Evolutionary conservation across 2,888 invertebrate genomes (phyloP), one percentile per base, ranked within the genome.

Genomic region (Erebia epiphron): DNA sequence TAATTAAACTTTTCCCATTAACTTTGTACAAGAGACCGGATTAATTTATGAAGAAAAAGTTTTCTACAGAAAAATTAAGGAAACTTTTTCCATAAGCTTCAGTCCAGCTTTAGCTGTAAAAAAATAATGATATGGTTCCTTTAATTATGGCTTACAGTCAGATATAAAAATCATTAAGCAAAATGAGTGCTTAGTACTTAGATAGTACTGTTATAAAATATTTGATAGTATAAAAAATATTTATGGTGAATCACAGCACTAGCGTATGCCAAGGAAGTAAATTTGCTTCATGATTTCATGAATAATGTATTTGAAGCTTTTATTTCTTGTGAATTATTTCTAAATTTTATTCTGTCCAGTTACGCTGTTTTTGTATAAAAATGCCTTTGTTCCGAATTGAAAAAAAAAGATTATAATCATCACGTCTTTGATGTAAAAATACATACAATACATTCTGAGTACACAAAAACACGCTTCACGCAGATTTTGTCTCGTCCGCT

Each of bases 11-110:
- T 63, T 68, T 63, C 63, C 41, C 57, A 43, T 63, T 68, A 57
- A 49, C 46, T 63, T 68, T 46, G 61, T 63, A 56, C 43, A 50
- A 50, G 26, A 26, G 60, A 60, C 50, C 41, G 50, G 65, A 35
- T 49, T 62, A 21, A 62, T 62, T 62, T 62, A 49, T 63, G 35
- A 63, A 63, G 63, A 52, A 35, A 72, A 72, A 72, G 64, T 60
- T 58, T 68, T 64, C 68, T 68, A 60, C 64, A 46, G 64, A 61
- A 49, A 68, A 61, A 65, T 67, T 63, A 67, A 71, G 54, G 61
- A 35, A 54, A 60, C 46, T 62, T 60, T 60, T 43, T 60, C 49
- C 21, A 62, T 49, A 62, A 49, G 21, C 13, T 41, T 18, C 3
- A 43, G 16, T 21, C 14, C 16, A 21, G 43, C 18, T 49, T 21